Conservation (phyloP, 2,888 invertebrate genomes). For the Pyrrhosoma nymphula region DNA sequence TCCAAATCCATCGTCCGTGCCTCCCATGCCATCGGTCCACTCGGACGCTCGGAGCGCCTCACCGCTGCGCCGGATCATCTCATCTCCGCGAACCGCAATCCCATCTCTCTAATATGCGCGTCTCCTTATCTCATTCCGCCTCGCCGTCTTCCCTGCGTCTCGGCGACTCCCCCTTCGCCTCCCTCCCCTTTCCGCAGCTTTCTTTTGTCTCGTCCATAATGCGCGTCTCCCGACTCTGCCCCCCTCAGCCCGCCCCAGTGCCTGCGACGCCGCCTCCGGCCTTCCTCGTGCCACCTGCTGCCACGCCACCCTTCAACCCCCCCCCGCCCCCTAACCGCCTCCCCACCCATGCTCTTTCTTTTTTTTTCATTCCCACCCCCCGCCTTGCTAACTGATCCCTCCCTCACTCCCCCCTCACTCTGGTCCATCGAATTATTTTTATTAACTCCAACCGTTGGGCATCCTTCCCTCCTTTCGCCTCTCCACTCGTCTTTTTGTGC, state of each 20-base stretch:
- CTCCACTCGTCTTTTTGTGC: neutral
- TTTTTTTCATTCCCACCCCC: neutral
- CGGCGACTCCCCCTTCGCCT: too few species aligned
- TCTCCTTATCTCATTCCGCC: constrained; percentile 11
- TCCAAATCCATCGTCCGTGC: too few species aligned
- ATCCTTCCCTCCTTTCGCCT: neutral
- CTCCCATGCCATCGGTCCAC: neutral
- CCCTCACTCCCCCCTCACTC: neutral
- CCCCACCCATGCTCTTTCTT: neutral
- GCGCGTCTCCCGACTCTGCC: neutral
- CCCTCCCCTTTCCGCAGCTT: neutral
- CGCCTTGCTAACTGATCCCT: neutral
- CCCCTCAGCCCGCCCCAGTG: neutral
- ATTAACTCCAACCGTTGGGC: neutral
- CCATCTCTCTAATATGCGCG: constrained; percentile 37
- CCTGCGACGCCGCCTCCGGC: neutral
- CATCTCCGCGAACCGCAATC: constrained; percentile 30
- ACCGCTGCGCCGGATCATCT: neutral
- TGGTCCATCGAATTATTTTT: neutral
- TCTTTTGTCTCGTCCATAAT: neutral
- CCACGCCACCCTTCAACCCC: neutral
- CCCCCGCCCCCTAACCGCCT: neutral
- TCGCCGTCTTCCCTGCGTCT: neutral
- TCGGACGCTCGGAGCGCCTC: too few species aligned
- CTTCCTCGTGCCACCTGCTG: constrained; percentile 43